phyloP scores from a whole-genome alignment of 2,888 invertebrate genomes.

The Coleophora deauratella region DNA sequence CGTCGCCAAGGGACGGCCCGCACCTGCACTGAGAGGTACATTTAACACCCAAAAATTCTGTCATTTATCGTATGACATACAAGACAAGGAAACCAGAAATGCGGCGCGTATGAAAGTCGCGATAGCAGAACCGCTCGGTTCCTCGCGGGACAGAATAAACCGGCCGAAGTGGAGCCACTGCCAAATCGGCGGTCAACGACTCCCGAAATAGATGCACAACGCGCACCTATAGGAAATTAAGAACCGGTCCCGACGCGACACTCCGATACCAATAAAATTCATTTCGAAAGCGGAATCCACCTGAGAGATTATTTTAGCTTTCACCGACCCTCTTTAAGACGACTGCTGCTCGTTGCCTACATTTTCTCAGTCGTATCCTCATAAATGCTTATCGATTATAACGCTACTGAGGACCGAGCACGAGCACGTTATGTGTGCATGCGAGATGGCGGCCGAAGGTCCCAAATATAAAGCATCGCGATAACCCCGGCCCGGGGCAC shows the following conservation, averaged over 20 bases:
- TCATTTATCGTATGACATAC: no score
- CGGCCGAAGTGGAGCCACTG: constrained; percentile 22
- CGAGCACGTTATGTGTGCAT: no score
- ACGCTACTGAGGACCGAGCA: no score
- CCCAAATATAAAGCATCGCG: constrained; percentile 10
- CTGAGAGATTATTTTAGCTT: constrained; percentile 62
- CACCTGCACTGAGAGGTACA: constrained; percentile 26
- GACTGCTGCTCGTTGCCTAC: constrained; percentile 2
- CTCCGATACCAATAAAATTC: constrained; percentile 54
- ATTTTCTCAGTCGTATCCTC: no score
- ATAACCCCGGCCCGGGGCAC: neutral
- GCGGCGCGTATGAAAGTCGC: no score
- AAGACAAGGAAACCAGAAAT: no score
- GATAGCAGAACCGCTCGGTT: no score
- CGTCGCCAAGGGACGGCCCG: constrained; percentile 36
- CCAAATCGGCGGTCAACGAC: constrained; percentile 68
- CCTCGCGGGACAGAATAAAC: no score
- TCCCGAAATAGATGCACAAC: constrained; percentile 69
- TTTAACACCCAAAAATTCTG: no score
- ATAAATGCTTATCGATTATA: no score
- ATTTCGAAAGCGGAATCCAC: constrained; percentile 66
- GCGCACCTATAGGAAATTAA: constrained; percentile 55
- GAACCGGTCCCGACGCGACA: constrained; percentile 61
- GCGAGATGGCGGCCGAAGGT: constrained; percentile 3
- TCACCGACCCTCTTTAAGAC: constrained; percentile 39